These are phyloP conservation scores for Temnothorax longispinosus DNA, from an alignment of 1,140 invertebrate species.

Conservation along the genomic window DNA sequence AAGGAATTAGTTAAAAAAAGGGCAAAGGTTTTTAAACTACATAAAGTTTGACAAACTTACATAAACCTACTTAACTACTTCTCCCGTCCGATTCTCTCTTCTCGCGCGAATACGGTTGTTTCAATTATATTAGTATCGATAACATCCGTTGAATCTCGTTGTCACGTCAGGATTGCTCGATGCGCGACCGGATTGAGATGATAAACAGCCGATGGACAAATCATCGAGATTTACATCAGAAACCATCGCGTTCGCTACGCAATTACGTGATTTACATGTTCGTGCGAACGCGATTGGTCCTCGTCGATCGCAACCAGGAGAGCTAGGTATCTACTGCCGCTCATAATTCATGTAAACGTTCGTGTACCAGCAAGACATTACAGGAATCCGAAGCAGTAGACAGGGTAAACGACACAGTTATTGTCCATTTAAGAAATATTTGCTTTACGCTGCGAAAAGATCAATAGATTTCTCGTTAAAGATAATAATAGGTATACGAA, in stretches of 20 bases:
- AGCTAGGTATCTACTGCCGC: not conserved
- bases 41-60: not conserved
- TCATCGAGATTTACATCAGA: slow-evolving; percentile 71
- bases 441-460: slow-evolving; percentile 6
- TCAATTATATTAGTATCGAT: slow-evolving; percentile 45
- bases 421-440: slow-evolving; percentile 53
- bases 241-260: slow-evolving; percentile 65
- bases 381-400: slow-evolving; percentile 4
- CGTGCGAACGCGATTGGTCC: slow-evolving; percentile 47
- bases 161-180: slow-evolving; percentile 58
- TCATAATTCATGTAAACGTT: slow-evolving; percentile 51
- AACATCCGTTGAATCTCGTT: slow-evolving; percentile 58
- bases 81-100: not conserved
- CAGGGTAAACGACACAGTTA: slow-evolving; percentile 36
- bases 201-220: slow-evolving; percentile 75
- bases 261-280: slow-evolving; percentile 70
- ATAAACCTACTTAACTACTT: not conserved
- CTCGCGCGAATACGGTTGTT: slow-evolving; percentile 1
- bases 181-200: slow-evolving; percentile 61
- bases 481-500: slow-evolving; percentile 5
- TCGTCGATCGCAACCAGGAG: slow-evolving; percentile 26
- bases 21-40: not conserved
- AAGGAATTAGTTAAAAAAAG: not conserved
- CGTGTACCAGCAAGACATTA: slow-evolving; percentile 28
- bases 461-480: slow-evolving; percentile 14